phyloP scores from a whole-genome alignment of 2,113 vertebrate species.

The Poeciliopsis occidentalis region DNA sequence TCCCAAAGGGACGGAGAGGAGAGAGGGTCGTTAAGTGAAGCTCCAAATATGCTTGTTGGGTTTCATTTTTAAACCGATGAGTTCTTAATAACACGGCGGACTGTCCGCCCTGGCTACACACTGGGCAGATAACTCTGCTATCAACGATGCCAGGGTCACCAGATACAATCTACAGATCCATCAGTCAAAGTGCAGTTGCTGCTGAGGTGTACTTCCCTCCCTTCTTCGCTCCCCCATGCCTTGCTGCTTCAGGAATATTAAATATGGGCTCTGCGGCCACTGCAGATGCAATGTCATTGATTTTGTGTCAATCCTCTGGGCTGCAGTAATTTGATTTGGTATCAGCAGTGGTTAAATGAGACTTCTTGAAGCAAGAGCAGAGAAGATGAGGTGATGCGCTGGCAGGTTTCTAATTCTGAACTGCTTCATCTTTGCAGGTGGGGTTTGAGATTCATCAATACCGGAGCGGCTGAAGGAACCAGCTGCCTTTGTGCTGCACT shows the following conservation, averaged over 20 bases:
- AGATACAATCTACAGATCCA: slow-evolving; percentile 50
- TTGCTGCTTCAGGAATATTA: slow-evolving; percentile 50
- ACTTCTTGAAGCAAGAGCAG: slow-evolving; percentile 5
- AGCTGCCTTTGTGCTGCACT: not conserved
- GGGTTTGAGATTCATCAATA: slow-evolving; percentile 2
- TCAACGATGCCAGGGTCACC: slow-evolving; percentile 35
- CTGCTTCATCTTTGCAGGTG: slow-evolving; percentile 5
- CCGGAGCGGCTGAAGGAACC: not conserved
- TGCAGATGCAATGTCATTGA: slow-evolving; percentile 55
- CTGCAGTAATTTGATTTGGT: slow-evolving; percentile 55
- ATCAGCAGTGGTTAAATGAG: slow-evolving; percentile 58
- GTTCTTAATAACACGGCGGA: slow-evolving; percentile 8
- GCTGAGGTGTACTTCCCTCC: slow-evolving; percentile 22
- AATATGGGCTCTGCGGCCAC: slow-evolving; percentile 33
- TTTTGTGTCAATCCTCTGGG: slow-evolving; percentile 48
- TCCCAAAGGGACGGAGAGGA: slow-evolving; percentile 5
- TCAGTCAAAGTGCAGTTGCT: slow-evolving; percentile 43
- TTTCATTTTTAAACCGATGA: not conserved
- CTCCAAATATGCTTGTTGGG: slow-evolving; percentile 7
- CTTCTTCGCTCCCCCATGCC: not conserved
- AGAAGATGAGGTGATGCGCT: slow-evolving; percentile 6
- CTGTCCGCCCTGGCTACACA: slow-evolving; percentile 4
- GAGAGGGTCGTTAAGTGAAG: not conserved
- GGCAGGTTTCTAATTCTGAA: slow-evolving; percentile 20
- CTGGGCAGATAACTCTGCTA: slow-evolving; percentile 52